Evolutionary conservation across 2,888 invertebrate species (phyloP), one percentile per base, ranked within the genome.

Genomic region (Hyposoter didymator): DNA sequence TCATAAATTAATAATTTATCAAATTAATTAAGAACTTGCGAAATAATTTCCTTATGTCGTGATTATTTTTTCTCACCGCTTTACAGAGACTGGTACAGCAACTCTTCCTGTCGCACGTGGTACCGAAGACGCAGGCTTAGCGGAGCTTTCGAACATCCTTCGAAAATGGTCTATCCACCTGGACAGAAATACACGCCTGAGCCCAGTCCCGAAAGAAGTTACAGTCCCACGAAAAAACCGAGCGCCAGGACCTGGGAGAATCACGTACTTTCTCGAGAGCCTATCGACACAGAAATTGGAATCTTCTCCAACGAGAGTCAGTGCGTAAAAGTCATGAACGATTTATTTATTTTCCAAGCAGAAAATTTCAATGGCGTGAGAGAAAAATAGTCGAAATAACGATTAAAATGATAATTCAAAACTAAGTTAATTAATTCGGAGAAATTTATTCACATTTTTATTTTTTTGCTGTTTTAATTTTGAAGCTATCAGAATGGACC

Each of bases 401-500:
- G n/a, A n/a, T n/a, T n/a, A n/a, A n/a, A n/a, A n/a, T n/a, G n/a
- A n/a, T n/a, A n/a, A 78, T 49, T 28, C 35, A 17, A 39, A 39
- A 39, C 39, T 39, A 0, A 10, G 39, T 45, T 10, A 5, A 22
- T 69, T 52, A 19, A 0, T 55, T 10, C 2, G 0, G 12, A 22
- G 5, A 10, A 55, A 55, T 22, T 55, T 22, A 12, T 22, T 55
- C 8, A 39, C 0, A 35, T 35, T 35, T 35, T 32, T 47, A n/a
- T 19, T 39, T 39, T 62, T 32, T 7, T 47, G 17, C 14, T 43
- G n/a, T n/a, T 19, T 80, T 12, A 74, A 55, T 19, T 79, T 88
- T 78, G 6, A 45, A 98, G 98, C 92, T 99, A 99, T 94, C 98
- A 99, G 95, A 97, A 98, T 94, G 99, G 99, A 0, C 99, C 99